Percentiles rank a stretch among this genome's conserved stretches.
Evolutionary conservation across 2,888 invertebrate species (phyloP).

Genomic region (Rotaria macrura): DNA sequence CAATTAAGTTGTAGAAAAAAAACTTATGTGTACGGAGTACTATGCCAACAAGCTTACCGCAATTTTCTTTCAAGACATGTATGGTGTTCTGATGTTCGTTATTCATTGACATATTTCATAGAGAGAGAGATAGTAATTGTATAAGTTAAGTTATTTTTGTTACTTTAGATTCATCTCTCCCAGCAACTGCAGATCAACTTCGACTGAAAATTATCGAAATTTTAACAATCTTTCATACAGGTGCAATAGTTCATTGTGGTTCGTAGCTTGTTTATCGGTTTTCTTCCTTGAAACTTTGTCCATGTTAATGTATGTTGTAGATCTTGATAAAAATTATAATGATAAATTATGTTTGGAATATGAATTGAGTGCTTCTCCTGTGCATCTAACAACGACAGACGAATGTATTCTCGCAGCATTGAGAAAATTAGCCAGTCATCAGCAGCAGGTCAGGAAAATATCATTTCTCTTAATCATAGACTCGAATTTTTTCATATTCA

Average conservation of each 20-base stretch:
- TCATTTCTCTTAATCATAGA: not conserved
- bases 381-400: constrained; percentile 50
- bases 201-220: not conserved
- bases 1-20: no score
- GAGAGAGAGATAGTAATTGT: no score
- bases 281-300: no score
- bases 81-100: no score
- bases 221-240: not conserved
- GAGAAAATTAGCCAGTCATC: constrained; percentile 42
- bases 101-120: no score
- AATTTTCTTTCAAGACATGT: no score
- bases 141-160: no score
- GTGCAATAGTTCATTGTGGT: not conserved
- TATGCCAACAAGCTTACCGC: no score
- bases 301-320: no score
- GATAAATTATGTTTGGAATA: constrained; percentile 50
- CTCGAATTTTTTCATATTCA: not conserved
- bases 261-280: not conserved
- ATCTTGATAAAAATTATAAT: constrained; percentile 48
- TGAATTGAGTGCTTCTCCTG: constrained; percentile 50
- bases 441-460: not conserved
- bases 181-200: not conserved
- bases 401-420: constrained; percentile 48
- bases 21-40: no score
- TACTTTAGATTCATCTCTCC: not conserved